A percentile compares a stretch with the other conserved stretches of the same genome.
phyloP scores from a whole-genome alignment of 2,113 vertebrate species.

The Tragelaphus strepsiceros region DNA sequence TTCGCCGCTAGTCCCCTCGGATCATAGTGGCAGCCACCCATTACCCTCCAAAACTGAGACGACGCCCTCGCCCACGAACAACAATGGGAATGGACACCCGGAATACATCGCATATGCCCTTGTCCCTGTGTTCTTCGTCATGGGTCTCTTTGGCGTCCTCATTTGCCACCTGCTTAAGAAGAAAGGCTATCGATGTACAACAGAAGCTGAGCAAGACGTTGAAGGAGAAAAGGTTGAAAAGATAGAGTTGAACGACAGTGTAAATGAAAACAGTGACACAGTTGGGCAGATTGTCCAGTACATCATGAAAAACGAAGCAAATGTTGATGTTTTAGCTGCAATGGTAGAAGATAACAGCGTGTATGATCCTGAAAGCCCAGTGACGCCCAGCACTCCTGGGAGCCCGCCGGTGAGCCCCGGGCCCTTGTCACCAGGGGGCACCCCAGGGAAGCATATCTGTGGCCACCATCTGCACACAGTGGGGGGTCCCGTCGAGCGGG shows the following conservation, averaged over 20 bases:
- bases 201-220: constrained; percentile 82
- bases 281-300: too few species aligned
- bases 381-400: constrained; percentile 80
- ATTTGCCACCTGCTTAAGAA: constrained; percentile 95
- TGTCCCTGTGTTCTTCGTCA: constrained; percentile 92
- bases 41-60: constrained; percentile 55
- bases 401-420: constrained; percentile 82
- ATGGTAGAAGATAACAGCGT: too few species aligned
- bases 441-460: constrained; percentile 88
- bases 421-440: constrained; percentile 79
- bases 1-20: constrained; percentile 43
- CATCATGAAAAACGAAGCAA: too few species aligned
- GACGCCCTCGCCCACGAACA: background rate
- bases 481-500: constrained; percentile 85
- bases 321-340: too few species aligned
- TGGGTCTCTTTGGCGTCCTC: constrained; percentile 92
- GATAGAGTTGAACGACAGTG: constrained; percentile 34
- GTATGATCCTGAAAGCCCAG: too few species aligned
- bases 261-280: too few species aligned
- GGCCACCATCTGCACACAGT: constrained; percentile 93
- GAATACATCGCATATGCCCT: constrained; percentile 87
- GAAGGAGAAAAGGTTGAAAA: constrained; percentile 83
- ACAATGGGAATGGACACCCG: constrained; percentile 50
- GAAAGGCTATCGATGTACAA: constrained; percentile 96
- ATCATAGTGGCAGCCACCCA: background rate